Conservation (phyloP, 2,797 vertebrate genomes). For the Ictinia mississippiensis region DNA sequence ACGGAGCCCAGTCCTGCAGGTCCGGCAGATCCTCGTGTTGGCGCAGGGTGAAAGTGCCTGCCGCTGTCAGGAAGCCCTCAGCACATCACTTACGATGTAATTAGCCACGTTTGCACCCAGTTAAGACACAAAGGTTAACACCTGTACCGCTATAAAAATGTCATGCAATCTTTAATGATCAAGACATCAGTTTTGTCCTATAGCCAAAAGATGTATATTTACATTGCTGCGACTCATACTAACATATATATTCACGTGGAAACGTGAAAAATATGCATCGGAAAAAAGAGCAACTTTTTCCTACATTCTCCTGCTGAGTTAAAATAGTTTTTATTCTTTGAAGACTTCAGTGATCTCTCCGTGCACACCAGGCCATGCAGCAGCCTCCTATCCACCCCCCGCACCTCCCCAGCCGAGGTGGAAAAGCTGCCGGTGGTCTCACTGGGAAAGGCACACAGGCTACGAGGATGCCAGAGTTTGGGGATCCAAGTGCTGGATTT, state of each 20-base stretch:
- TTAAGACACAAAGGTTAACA: not conserved
- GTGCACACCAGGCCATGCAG: not conserved
- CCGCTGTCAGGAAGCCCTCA: not conserved
- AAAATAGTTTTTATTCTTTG: not conserved
- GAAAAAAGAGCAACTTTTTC: not conserved
- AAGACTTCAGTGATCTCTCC: not conserved
- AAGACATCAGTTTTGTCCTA: not conserved
- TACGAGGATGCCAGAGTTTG: rapidly evolving
- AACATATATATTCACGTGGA: not conserved
- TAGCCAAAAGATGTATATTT: not conserved
- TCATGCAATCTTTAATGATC: not conserved
- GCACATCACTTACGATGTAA: not conserved
- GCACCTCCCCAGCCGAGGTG: not conserved
- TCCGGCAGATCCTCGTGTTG: rapidly evolving
- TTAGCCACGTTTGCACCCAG: not conserved
- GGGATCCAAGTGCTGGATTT: not conserved
- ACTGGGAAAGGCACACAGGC: not conserved
- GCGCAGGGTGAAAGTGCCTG: not conserved
- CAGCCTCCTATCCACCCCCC: not conserved
- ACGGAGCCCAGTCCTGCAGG: rapidly evolving
- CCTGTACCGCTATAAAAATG: not conserved
- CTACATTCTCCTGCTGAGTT: not conserved
- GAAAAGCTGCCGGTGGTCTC: not conserved
- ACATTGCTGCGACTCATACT: not conserved
- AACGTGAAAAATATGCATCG: not conserved